Evolutionary conservation across 2,888 invertebrate genomes (phyloP).

Genomic region (Callosobruchus maculatus): DNA sequence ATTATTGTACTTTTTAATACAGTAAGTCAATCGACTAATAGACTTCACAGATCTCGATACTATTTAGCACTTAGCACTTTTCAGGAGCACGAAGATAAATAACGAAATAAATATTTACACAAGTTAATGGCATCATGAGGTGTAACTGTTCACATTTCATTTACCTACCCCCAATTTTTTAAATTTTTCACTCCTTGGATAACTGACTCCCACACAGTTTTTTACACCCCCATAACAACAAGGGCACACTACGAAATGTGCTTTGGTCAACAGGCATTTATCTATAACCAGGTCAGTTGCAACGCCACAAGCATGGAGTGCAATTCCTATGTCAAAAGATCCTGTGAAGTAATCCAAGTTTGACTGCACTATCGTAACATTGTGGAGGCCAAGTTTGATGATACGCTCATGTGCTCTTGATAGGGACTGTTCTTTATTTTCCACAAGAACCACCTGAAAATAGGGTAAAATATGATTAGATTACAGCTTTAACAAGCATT

Average conservation of each 20-base stretch:
- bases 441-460: conserved; percentile 71
- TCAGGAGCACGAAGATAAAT: no score
- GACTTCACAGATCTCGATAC: no score
- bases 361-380: conserved; percentile 79
- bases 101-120: no score
- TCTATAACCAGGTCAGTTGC: conserved; percentile 90
- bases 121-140: no score
- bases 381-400: conserved; percentile 61
- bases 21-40: no score
- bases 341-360: conserved; percentile 87
- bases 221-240: conserved; percentile 92
- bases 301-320: conserved; percentile 91
- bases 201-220: conserved; percentile 73
- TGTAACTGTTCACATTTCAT: background rate
- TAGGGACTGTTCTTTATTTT: conserved; percentile 88
- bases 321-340: conserved; percentile 79
- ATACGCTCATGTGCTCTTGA: conserved; percentile 70
- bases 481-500: no score
- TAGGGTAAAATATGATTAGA: no score
- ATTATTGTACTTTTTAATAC: no score
- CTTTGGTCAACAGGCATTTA: conserved; percentile 71
- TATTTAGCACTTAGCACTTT: no score
- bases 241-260: conserved; percentile 86
- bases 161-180: conserved; percentile 27
- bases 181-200: conserved; percentile 75